These are phyloP conservation scores for Enteromius unitaeniatus DNA, from an alignment of 2,797 vertebrate species.

Conservation along the genomic window DNA sequence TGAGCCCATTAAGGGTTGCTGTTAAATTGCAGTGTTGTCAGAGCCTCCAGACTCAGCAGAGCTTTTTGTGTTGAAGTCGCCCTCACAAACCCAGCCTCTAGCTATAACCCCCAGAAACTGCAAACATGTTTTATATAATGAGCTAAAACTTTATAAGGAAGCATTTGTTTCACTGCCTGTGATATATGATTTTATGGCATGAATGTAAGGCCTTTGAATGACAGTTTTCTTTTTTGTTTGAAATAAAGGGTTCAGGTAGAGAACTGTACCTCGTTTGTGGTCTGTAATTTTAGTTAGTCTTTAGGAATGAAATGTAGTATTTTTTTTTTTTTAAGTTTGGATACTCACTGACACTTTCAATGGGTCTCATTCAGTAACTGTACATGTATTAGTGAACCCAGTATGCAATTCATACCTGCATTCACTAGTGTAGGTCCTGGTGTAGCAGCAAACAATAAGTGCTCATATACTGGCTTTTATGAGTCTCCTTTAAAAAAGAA, in stretches of 20 bases:
- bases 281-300: slow-evolving; percentile 6
- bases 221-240: background rate
- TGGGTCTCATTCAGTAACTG: background rate
- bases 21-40: slow-evolving; percentile 27
- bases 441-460: background rate
- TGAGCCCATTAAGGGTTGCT: slow-evolving; percentile 19
- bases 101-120: slow-evolving; percentile 19
- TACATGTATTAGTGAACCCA: background rate
- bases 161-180: background rate
- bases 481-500: background rate
- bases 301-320: background rate
- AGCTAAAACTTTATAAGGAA: slow-evolving; percentile 3
- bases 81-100: slow-evolving; percentile 3
- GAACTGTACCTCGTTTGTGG: background rate
- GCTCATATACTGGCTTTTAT: background rate
- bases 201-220: background rate
- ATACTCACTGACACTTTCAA: background rate
- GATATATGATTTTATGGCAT: background rate
- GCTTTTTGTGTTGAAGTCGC: slow-evolving; percentile 31
- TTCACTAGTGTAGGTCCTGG: background rate
- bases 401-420: background rate
- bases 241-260: background rate
- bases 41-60: slow-evolving; percentile 20
- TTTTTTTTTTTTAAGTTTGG: background rate
- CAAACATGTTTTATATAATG: background rate